Evolutionary conservation across 2,797 vertebrate species (phyloP).

Genomic region (Sparus aurata): DNA sequence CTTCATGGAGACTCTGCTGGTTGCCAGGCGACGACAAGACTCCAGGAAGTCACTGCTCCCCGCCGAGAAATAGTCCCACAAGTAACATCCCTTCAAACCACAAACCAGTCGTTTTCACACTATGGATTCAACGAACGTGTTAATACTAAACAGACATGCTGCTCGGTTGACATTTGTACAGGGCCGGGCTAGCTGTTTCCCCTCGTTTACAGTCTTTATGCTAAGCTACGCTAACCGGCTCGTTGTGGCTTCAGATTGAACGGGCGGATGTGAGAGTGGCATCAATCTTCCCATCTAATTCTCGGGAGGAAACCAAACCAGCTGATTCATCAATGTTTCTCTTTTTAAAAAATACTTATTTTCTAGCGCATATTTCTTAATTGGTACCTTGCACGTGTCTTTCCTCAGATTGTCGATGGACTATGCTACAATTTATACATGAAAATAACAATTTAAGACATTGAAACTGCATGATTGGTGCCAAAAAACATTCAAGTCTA

Average conservation of each 20-base stretch:
- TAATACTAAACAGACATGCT: too few relatives aligned
- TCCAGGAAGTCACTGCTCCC: too few relatives aligned
- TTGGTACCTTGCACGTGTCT: neutral
- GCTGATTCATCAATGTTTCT: neutral
- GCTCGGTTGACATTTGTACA: neutral
- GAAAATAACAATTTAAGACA: neutral
- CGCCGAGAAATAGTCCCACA: neutral
- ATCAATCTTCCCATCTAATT: neutral
- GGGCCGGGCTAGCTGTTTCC: neutral
- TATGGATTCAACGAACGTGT: neutral
- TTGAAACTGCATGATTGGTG: neutral
- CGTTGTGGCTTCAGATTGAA: neutral
- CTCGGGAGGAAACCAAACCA: neutral
- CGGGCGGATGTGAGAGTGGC: neutral
- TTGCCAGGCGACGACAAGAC: neutral
- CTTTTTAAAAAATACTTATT: neutral
- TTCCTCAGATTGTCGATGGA: neutral
- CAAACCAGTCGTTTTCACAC: neutral
- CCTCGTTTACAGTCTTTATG: neutral
- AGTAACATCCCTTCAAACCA: neutral
- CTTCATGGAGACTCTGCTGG: neutral
- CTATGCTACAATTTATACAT: neutral
- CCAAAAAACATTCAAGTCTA: neutral
- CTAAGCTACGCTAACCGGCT: conserved; percentile 24
- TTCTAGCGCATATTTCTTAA: neutral